Evolutionary conservation across 2,113 vertebrate genomes (phyloP), one percentile per base, ranked within the genome.

Genomic region (Noturus placidus): DNA sequence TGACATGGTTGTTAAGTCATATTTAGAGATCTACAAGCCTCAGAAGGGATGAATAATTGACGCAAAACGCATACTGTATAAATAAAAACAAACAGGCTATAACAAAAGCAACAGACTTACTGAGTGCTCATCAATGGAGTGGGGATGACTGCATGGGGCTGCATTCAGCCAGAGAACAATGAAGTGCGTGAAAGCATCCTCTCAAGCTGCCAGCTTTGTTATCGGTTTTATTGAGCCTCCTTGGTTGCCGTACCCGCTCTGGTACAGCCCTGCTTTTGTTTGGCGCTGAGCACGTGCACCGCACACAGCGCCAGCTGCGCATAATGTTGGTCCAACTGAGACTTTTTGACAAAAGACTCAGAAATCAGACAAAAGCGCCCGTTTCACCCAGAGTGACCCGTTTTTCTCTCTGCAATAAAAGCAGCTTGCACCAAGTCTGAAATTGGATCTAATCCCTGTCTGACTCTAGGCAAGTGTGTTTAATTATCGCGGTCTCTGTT

Each of bases 101-200:
- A 76, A 84, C 70, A 88, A 88, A 83, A 52, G 61, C 30, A 56
- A 57, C 63, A 56, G 85, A 87, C 87, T 88, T 91, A 91, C 89
- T 92, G 89, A 87, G 81, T 52, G 72, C 89, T 92, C 92, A 92
- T 91, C 82, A 92, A 91, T 89, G 88, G 91, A 87, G 56, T 54
- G 69, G 19, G 84, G 33, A 25, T 7, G n/a, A 90, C 67, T 89
- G 86, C 2, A 87, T 19, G 63, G 82, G 78, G 25, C 72, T 88
- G 86, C 2, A 88, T 30, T 67, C 81, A 82, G 22, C 56, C 88
- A 46, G 78, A 83, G 89, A 91, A 87, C 87, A 89, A 87, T 78
- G 83, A 30, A 79, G 83, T 79, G 85, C 27, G 27, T 52, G 85
- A 85, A 38, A 30, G 38, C 87, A 82, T 89, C 61, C 88, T 74